phyloP scores from a whole-genome alignment of 2,888 invertebrate genomes.

The Mythimna loreyi region DNA sequence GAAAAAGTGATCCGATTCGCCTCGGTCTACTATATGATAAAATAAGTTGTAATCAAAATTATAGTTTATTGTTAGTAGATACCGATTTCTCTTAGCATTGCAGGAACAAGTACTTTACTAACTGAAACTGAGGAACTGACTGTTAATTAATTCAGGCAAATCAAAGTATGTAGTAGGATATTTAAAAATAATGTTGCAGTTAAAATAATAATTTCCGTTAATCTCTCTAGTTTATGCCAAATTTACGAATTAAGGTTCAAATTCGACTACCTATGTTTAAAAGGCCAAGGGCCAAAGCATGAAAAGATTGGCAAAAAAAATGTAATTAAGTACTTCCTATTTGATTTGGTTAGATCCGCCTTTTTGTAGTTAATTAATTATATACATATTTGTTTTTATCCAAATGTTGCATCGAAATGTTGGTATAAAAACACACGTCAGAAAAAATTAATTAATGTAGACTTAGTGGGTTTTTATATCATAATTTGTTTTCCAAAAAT shows the following conservation, averaged over 20 bases:
- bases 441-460: not conserved
- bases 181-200: not conserved
- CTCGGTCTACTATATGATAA: no score
- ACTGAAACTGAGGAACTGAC: conserved; percentile 16
- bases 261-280: no score
- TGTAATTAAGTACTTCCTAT: not conserved
- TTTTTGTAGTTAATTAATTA: no score
- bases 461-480: not conserved
- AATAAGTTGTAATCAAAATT: no score
- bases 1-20: no score
- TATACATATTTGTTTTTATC: not conserved
- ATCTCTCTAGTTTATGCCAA: no score
- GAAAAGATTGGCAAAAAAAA: no score
- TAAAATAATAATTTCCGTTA: no score
- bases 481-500: not conserved
- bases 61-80: not conserved
- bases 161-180: not conserved
- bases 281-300: no score
- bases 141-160: not conserved
- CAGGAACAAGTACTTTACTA: conserved; percentile 1
- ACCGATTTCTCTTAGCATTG: not conserved
- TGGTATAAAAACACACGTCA: not conserved
- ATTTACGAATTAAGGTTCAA: no score
- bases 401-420: not conserved
- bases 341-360: not conserved